Evolutionary conservation across 92 coral and sea anemone genomes (phyloP).

Genomic region (Heteractis magnifica): DNA sequence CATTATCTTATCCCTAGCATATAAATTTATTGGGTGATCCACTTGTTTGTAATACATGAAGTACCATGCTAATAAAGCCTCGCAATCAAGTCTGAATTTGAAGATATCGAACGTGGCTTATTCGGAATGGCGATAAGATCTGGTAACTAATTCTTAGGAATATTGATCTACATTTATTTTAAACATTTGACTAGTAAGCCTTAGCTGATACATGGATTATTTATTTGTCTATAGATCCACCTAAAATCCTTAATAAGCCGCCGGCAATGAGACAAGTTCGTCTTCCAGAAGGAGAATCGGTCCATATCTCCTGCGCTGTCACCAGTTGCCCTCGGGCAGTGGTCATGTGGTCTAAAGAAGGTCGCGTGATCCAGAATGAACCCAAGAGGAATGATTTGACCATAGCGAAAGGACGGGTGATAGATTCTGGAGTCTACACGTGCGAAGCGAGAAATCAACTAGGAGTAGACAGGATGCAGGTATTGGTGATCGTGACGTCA

Average conservation of each 20-base stretch:
- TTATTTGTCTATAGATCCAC: slow-evolving; percentile 11
- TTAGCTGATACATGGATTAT: not conserved
- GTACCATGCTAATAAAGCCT: too few species aligned
- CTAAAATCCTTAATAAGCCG: slow-evolving; percentile 11
- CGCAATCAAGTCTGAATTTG: too few species aligned
- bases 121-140: too few species aligned
- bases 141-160: too few species aligned
- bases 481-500: slow-evolving; percentile 58
- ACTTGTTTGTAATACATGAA: too few species aligned
- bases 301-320: slow-evolving; percentile 27
- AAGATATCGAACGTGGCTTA: too few species aligned
- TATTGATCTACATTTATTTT: too few species aligned
- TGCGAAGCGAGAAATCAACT: slow-evolving; percentile 55
- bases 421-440: slow-evolving; percentile 53
- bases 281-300: slow-evolving; percentile 40
- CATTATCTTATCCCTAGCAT: too few species aligned
- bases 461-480: slow-evolving; percentile 44
- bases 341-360: slow-evolving; percentile 46
- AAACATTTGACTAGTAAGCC: too few species aligned
- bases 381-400: slow-evolving; percentile 20
- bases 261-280: slow-evolving; percentile 31
- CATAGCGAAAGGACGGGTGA: slow-evolving; percentile 10
- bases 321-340: slow-evolving; percentile 27
- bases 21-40: too few species aligned
- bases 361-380: slow-evolving; percentile 31